These are phyloP conservation scores for Branchellion lobata DNA, from an alignment of 2,888 invertebrate genomes.

Conservation along the genomic window DNA sequence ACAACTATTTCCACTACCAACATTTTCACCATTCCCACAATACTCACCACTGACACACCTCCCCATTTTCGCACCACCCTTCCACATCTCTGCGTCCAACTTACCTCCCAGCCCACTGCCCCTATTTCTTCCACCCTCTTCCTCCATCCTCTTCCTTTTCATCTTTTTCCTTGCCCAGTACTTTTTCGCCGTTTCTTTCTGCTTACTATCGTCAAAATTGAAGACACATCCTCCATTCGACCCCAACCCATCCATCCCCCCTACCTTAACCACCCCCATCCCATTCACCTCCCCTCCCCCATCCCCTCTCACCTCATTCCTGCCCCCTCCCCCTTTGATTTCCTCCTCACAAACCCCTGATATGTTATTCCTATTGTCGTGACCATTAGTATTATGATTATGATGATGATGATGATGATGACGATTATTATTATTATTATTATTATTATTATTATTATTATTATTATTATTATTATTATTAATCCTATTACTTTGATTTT, in stretches of 20 bases:
- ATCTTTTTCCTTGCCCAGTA: conserved; percentile 75
- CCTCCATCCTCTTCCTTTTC: neutral
- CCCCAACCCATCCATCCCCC: neutral
- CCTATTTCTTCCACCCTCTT: neutral
- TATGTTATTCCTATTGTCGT: no score
- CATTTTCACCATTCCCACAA: neutral
- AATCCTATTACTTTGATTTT: no score
- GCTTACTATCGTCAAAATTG: conserved; percentile 87
- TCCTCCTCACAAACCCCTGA: no score
- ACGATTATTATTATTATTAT: no score
- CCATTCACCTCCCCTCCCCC: neutral
- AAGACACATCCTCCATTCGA: neutral
- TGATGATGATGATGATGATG: no score
- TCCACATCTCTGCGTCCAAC: no score
- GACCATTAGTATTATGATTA: no score
- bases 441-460: no score
- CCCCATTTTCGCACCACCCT: neutral
- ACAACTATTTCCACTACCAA: no score
- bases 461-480: no score
- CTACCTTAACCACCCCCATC: neutral
- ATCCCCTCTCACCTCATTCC: neutral
- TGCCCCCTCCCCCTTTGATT: no score
- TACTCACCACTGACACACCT: neutral
- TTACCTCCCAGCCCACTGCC: neutral
- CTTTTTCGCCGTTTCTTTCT: conserved; percentile 86